Evolutionary conservation across 1,140 invertebrate genomes (phyloP).

Genomic region (Bombus terrestris): DNA sequence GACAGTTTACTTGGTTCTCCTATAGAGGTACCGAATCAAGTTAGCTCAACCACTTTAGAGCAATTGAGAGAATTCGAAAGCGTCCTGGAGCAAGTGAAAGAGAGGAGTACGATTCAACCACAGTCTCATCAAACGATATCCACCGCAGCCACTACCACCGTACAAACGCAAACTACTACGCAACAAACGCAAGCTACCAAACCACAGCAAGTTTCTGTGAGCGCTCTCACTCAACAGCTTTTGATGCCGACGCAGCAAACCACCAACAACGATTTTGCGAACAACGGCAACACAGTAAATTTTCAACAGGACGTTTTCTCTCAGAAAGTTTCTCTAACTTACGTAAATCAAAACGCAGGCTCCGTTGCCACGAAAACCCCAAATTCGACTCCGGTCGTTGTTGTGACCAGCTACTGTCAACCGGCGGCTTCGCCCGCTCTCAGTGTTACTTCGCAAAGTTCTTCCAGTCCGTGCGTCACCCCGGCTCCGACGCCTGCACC

Average conservation of each 20-base stretch:
- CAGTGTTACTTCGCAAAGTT: constrained; percentile 86
- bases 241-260: constrained; percentile 76
- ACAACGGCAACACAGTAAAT: constrained; percentile 71
- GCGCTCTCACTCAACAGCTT: constrained; percentile 75
- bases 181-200: background rate
- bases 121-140: constrained; percentile 71
- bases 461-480: constrained; percentile 85
- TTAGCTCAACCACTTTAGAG: constrained; percentile 87
- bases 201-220: constrained; percentile 69
- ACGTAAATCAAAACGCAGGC: constrained; percentile 79
- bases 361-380: constrained; percentile 78
- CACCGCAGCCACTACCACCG: constrained; percentile 68
- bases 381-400: constrained; percentile 84
- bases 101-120: constrained; percentile 86
- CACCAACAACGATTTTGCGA: constrained; percentile 70
- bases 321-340: constrained; percentile 80
- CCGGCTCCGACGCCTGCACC: constrained; percentile 81
- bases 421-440: constrained; percentile 84
- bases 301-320: constrained; percentile 78
- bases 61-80: constrained; percentile 92
- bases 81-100: constrained; percentile 91
- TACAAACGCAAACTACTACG: constrained; percentile 76
- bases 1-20: constrained; percentile 79
- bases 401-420: constrained; percentile 85
- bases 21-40: constrained; percentile 80